Base-by-base conservation (phyloP, 1,140 invertebrate genomes). In the Spodoptera frugiperda region DNA sequence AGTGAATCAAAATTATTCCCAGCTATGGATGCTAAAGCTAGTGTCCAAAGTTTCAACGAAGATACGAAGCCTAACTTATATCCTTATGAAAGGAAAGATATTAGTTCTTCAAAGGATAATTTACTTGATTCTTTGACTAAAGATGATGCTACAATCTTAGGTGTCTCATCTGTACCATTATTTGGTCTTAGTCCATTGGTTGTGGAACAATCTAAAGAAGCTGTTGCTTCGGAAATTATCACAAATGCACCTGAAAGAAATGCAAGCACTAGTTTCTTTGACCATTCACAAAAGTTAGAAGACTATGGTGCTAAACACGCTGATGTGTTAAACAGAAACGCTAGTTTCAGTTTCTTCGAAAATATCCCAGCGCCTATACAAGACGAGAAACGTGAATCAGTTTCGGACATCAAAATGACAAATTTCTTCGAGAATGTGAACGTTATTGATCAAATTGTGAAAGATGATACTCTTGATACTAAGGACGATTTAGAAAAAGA, bases 131-230 rank as follows among this genome's bases (percentile, higher is more conserved):
- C 65, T n/a, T 48, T 81, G 6, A 44, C 39, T 14, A 78, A 73
- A 57, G 73, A 72, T 39, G 63, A 55, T 55, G 55, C 59, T 12
- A 76, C 76, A 11, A 63, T 81, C n/a, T 44, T 81, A 4, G 76
- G 44, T 2, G 77, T 82, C 33, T 82, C 82, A 17, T 78, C 80
- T 30, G 78, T 79, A 0, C 80, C 82, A 1, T 67, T 84, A 53
- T 84, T 84, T 73, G 82, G 78, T 8, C 59, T 84, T 8, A 82
- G 80, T 10, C 78, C 76, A 19, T 80, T 84, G 9, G 61, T 84
- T 25, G 76, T 79, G 44, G 79, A 78, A 17, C 81, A 77, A 78
- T 9, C 78, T 21, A 76, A 78, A 75, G 80, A 81, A 49, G n/a
- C 30, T 25, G 48, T 46, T 48, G 30, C 12, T 15, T 10, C 17